Conservation (phyloP, 92 coral and sea anemone genomes). For the Porites evermanni region DNA sequence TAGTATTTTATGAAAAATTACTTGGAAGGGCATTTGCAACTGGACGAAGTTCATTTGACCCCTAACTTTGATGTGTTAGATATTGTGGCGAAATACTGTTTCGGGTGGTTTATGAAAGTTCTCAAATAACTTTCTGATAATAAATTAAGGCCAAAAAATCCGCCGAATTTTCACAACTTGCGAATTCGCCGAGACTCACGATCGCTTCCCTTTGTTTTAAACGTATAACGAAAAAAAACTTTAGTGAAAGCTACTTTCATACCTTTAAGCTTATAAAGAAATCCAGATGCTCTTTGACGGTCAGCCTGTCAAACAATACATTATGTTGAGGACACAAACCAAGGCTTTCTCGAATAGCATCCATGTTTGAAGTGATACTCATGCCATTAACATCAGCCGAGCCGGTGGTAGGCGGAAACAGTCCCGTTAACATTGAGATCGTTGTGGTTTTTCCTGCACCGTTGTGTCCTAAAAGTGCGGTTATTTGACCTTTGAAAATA, state of each 20-base stretch:
- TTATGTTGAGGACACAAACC: slow-evolving; percentile 98
- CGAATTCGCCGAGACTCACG: no score
- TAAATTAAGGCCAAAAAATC: no score
- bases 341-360: slow-evolving; percentile 86
- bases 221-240: background rate
- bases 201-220: no score
- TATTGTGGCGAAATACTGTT: no score
- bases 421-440: slow-evolving; percentile 88
- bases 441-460: slow-evolving; percentile 98
- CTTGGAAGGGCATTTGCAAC: no score
- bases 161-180: no score
- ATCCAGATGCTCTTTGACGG: slow-evolving; percentile 91
- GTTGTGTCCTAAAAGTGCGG: slow-evolving; percentile 92
- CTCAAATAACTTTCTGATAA: no score
- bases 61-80: no score
- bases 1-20: no score
- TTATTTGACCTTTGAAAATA: slow-evolving; percentile 93
- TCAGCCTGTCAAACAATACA: slow-evolving; percentile 90
- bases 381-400: slow-evolving; percentile 68
- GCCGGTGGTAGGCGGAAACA: slow-evolving; percentile 83
- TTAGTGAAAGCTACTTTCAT: background rate
- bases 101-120: no score
- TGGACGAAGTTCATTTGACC: no score
- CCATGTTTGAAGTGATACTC: slow-evolving; percentile 87
- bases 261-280: slow-evolving; percentile 92